These are phyloP conservation scores for Decapterus maruadsi DNA, from an alignment of 2,797 vertebrate species.

Conservation along the genomic window DNA sequence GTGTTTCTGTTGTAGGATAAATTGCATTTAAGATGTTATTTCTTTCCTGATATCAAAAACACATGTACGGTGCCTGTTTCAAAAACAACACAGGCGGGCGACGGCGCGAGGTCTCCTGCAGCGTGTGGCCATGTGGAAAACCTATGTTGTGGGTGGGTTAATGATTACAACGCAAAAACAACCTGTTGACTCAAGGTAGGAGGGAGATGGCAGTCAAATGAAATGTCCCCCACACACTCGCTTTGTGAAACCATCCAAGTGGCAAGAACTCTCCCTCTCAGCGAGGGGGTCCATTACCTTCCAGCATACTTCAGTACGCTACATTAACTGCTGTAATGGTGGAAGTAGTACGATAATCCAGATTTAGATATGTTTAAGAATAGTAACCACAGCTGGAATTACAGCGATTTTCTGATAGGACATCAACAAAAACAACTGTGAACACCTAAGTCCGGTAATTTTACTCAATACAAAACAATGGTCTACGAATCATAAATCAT, in stretches of 20 bases:
- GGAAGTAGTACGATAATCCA: not conserved
- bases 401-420: slow-evolving; percentile 5
- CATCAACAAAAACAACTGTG: not conserved
- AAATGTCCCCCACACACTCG: slow-evolving; percentile 33
- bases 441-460: slow-evolving; percentile 34
- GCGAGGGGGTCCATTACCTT: not conserved
- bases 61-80: not conserved
- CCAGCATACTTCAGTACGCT: not conserved
- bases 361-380: slow-evolving; percentile 2
- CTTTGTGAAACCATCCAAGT: slow-evolving; percentile 10
- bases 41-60: not conserved
- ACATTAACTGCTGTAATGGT: not conserved
- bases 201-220: slow-evolving; percentile 27
- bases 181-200: slow-evolving; percentile 46
- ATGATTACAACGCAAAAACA: slow-evolving; percentile 72
- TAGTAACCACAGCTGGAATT: not conserved
- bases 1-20: not conserved
- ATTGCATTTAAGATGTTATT: not conserved
- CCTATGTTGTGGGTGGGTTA: slow-evolving; percentile 57
- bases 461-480: not conserved
- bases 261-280: slow-evolving; percentile 4
- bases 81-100: not conserved
- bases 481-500: slow-evolving; percentile 38
- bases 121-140: slow-evolving; percentile 58
- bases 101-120: slow-evolving; percentile 11